These are phyloP conservation scores for Laterallus jamaicensis DNA, from an alignment of 2,113 vertebrate genomes.

Conservation along the genomic window DNA sequence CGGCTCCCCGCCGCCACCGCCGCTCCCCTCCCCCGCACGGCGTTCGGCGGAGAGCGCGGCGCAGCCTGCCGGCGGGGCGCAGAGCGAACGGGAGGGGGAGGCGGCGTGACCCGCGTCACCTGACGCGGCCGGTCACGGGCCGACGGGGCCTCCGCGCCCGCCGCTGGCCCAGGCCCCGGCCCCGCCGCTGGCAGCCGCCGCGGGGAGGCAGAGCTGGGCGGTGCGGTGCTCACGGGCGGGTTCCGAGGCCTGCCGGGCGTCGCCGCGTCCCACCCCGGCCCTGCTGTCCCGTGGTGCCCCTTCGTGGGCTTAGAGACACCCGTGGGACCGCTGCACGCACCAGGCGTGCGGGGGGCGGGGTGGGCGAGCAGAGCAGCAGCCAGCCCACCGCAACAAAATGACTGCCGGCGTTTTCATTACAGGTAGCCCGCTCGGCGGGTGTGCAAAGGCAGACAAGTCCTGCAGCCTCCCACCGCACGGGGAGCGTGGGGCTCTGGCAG, in stretches of 20 bases:
- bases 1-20: neutral
- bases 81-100: constrained; percentile 38
- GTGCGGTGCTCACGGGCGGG: neutral
- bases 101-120: constrained; percentile 80
- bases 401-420: neutral
- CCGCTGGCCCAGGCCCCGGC: neutral
- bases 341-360: neutral
- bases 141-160: neutral
- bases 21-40: too few species aligned
- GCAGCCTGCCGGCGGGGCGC: too few species aligned
- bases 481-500: accelerated
- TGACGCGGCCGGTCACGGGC: constrained; percentile 64
- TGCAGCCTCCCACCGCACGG: neutral
- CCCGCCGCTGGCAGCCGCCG: neutral
- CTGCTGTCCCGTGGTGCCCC: neutral
- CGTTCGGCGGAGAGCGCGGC: too few species aligned
- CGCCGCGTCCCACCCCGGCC: neutral
- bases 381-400: accelerated
- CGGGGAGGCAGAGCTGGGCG: neutral
- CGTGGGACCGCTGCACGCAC: neutral
- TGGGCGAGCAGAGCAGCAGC: neutral
- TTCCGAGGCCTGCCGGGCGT: neutral
- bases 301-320: neutral
- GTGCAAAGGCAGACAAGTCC: accelerated
- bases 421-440: too few species aligned